Base-by-base conservation (phyloP, 2,797 vertebrate genomes). In the Acanthiza pusilla region DNA sequence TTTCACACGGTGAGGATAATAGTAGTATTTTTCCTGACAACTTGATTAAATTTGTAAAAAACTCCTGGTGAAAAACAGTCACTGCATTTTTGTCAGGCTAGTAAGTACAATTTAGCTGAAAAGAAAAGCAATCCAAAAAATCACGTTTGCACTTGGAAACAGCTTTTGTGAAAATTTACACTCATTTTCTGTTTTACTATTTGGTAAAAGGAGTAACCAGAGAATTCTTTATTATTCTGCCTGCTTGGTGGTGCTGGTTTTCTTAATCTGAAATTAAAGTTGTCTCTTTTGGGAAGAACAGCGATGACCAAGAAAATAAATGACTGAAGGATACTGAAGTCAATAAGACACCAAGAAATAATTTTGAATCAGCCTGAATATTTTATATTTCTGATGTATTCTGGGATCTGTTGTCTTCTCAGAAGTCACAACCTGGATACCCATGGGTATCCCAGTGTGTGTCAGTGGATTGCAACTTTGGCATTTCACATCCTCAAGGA, bases 21-120 rank as follows among this genome's bases (percentile, higher is more conserved):
- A 45, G 21, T 48, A 62, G 18, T 45, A 62, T 85, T 92, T 87
- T n/a, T 91, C 5, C 78, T 91, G 84, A 79, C 67, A 91, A 67
- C 68, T 77, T 30, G 15, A 94, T 89, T 94, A 80, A 73, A 79
- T 76, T 74, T 63, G 55, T 76, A 71, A 85, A 88, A 82, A 65
- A 25, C 47, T 91, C 65, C 50, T 38, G 26, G 50, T 63, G 51
- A 71, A 89, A 80, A 85, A 13, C 40, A 74, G 38, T 30, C 21
- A 30, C 30, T 90, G 66, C 25, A 22, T 48, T 79, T 84, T 86
- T 83, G 72, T 74, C 85, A 48, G 40, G 50, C 61, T 54, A 50
- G 13, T 87, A 82, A 79, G 13, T 29, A 32, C 25, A 74, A 51
- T 89, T 77, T 43, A 80, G 12, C 42, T 54, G 25, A 18, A 43